Evolutionary conservation across 1,140 invertebrate genomes (phyloP), one percentile per base, ranked within the genome.

Genomic region (Nasonia giraulti): DNA sequence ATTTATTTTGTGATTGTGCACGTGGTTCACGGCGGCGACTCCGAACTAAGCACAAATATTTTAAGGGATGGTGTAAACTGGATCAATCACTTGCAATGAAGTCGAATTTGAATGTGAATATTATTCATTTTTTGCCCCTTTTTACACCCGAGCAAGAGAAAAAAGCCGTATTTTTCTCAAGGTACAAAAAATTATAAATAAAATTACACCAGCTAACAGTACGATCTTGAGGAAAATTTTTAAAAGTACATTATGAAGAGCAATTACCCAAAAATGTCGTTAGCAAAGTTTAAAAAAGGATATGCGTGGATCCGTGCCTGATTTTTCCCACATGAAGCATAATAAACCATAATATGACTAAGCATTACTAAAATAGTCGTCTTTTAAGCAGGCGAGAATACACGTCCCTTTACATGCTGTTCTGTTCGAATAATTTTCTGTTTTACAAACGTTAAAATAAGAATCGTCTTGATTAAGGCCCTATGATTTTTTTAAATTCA

Each of bases 381-480:
- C 78, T 75, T n/a, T 62, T 47, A 44, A 83, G 11, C 73, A 77
- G 40, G 62, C n/a, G 50, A 82, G 50, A 83, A 66, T 73, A 73
- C 75, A 75, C 40, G 47, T 87, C 68, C 71, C 68, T 85, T 75
- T 50, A 74, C 44, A 62, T 77, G 83, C 75, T 85, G 40, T 23
- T 81, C 12, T 80, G 31, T 20, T 87, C 83, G 17, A 20, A 55
- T 86, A 79, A 55, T 40, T 88, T 87, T 85, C 77, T 86, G 82
- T 75, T 31, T 87, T 74, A 76, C 69, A 33, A 85, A 86, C 68
- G 47, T 80, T 80, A 85, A 68, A 76, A 82, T 83, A 86, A 69
- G 44, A 55, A 50, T 87, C 86, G 76, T 81, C 85, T 87, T 84
- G 82, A 87, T 73, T 76, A 77, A 86, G 82, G 7, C n/a, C 23